Evolutionary conservation across 2,888 invertebrate genomes (phyloP).

Genomic region (Diaprepes abbreviatus): DNA sequence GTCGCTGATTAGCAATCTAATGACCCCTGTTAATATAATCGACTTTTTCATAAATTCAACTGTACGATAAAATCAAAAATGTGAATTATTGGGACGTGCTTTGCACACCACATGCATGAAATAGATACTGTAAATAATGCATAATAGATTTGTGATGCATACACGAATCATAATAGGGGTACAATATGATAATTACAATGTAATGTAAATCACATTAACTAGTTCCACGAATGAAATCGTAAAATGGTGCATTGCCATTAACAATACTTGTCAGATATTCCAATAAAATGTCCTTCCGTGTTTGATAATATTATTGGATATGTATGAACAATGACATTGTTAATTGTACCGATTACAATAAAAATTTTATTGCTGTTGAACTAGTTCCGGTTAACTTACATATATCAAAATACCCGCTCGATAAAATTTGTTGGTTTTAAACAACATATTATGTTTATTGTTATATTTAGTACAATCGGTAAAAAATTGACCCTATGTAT

Average conservation of each 20-base stretch:
- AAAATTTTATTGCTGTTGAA: slow-evolving; percentile 3
- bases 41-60: neutral
- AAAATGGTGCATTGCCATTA: slow-evolving; percentile 60
- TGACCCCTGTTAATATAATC: too few relatives aligned
- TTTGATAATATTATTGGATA: slow-evolving; percentile 23
- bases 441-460: too few relatives aligned
- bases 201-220: slow-evolving; percentile 61
- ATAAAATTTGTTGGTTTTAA: too few relatives aligned
- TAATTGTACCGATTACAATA: slow-evolving; percentile 22
- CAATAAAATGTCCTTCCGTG: slow-evolving; percentile 53
- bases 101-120: neutral
- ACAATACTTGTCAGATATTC: slow-evolving; percentile 61
- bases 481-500: too few relatives aligned
- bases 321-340: slow-evolving; percentile 30
- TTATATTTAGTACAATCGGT: too few relatives aligned
- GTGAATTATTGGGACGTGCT: neutral
- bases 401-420: slow-evolving; percentile 8
- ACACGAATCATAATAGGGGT: slow-evolving; percentile 50
- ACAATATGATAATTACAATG: slow-evolving; percentile 60
- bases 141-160: slow-evolving; percentile 51
- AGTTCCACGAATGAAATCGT: slow-evolving; percentile 58
- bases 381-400: neutral
- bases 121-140: slow-evolving; percentile 43
- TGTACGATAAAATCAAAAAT: slow-evolving; percentile 5
- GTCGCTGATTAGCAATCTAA: too few relatives aligned